Percentiles rank a stretch among this genome's conserved stretches.
Evolutionary conservation across 2,113 vertebrate species (phyloP).

Genomic region (Deroptyus accipitrinus): DNA sequence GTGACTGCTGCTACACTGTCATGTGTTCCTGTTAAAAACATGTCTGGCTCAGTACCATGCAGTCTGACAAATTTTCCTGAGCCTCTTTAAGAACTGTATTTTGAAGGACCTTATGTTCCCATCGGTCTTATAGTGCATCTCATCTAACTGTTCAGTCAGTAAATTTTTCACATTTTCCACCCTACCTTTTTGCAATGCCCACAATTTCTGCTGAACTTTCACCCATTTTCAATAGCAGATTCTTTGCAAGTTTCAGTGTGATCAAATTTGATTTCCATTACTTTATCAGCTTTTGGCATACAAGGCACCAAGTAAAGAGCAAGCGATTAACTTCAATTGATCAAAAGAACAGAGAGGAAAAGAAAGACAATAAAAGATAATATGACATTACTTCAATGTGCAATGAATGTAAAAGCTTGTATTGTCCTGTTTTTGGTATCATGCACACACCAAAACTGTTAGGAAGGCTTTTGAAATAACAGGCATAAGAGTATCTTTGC

Average conservation of each 20-base stretch:
- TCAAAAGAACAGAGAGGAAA: neutral
- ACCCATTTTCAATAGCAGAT: neutral
- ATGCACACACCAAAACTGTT: neutral
- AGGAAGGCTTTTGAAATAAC: neutral
- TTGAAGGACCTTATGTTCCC: neutral
- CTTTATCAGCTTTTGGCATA: neutral
- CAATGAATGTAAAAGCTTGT: neutral
- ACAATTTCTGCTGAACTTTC: neutral
- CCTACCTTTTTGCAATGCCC: neutral
- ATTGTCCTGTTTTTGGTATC: neutral
- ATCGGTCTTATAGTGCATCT: neutral
- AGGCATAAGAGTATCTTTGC: neutral
- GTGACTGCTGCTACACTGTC: neutral
- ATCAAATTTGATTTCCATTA: neutral
- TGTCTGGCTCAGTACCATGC: neutral
- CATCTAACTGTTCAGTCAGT: neutral
- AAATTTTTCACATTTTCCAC: neutral
- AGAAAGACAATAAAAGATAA: neutral
- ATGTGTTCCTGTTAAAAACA: neutral
- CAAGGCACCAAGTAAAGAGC: neutral
- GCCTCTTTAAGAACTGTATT: neutral
- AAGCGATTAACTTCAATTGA: neutral
- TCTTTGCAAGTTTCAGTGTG: neutral
- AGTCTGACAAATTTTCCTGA: conserved; percentile 34
- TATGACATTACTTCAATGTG: neutral